Evolutionary conservation across 2,797 vertebrate species (phyloP), one percentile per base, ranked within the genome.

Genomic region (Chloroceryle inda): DNA sequence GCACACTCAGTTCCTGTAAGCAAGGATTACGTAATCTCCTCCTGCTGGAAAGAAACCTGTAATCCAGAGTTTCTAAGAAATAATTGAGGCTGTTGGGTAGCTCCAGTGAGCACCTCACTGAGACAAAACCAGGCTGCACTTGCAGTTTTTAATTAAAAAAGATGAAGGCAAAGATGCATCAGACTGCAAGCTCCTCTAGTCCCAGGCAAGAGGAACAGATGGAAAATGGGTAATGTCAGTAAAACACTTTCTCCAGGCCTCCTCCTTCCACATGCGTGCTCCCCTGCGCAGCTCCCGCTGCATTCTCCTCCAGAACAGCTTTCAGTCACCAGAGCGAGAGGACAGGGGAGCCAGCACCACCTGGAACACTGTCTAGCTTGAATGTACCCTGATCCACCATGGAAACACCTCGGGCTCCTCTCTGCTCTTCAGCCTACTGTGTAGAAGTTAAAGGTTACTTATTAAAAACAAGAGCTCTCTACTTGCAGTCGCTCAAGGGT

Each of bases 401-500:
- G 49, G 37, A 53, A 40, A 2, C 1, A 63, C 15, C 24, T n/a
- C 4, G 0, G 78, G 45, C 17, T 42, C 37, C 52, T 63, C 73
- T 59, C 42, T 85, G 72, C 61, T 76, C 52, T 88, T 61, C 52
- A 73, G 24, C 50, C 37, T 40, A 1, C 4, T 4, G 42, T 3
- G 11, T 1, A 7, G n/a, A 42, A 79, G 22, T 50, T 53, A n/a
- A 44, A 83, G 21, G 78, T 96, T 85, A 96, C 37, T 77, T 40
- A 95, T 88, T 94, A 91, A 86, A 92, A 92, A 12, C n/a, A 35
- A 69, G 6, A 35, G 55, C 81, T 73, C 23, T 69, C n/a, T 20
- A 31, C 40, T 37, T 1, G 2, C 15, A 19, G 33, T 23, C 37
- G 35, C 16, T 66, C 10, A 29, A 37, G 56, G 77, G 89, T 95